A percentile compares a stretch with the other conserved stretches of the same genome.
phyloP scores from a whole-genome alignment of 2,888 invertebrate species.

The Neelides folsomi region DNA sequence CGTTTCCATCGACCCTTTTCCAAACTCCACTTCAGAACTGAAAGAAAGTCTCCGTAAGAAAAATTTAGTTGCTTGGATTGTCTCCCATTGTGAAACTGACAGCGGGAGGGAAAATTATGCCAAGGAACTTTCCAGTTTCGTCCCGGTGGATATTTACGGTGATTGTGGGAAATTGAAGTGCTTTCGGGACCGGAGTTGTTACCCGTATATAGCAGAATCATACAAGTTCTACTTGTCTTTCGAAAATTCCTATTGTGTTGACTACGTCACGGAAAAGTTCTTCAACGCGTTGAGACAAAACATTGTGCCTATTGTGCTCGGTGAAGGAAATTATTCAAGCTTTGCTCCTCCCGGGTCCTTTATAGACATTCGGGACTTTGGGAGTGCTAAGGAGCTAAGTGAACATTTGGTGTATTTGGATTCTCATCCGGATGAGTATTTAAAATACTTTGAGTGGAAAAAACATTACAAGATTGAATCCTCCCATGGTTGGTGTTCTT shows the following conservation, averaged over 20 bases:
- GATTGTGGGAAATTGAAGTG: slow-evolving; percentile 15
- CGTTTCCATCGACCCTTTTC: too few relatives aligned
- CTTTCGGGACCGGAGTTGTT: background rate
- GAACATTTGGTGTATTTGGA: slow-evolving; percentile 31
- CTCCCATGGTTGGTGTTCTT: slow-evolving; percentile 1
- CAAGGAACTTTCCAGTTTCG: slow-evolving; percentile 5
- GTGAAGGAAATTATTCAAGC: slow-evolving; percentile 33
- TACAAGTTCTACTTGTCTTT: slow-evolving; percentile 19
- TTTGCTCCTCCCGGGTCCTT: slow-evolving; percentile 34
- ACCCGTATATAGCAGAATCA: background rate
- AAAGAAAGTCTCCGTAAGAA: too few relatives aligned
- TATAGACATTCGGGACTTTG: slow-evolving; percentile 35
- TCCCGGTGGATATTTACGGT: slow-evolving; percentile 16
- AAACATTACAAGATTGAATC: slow-evolving; percentile 6
- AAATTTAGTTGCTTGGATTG: slow-evolving; percentile 16
- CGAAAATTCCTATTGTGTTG: slow-evolving; percentile 18
- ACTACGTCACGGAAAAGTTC: slow-evolving; percentile 20
- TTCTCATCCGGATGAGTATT: slow-evolving; percentile 19
- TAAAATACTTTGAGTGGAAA: slow-evolving; percentile 25
- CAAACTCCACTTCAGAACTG: too few relatives aligned
- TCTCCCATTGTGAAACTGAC: slow-evolving; percentile 10
- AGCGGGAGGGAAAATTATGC: slow-evolving; percentile 15
- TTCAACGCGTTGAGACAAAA: slow-evolving; percentile 13
- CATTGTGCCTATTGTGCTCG: slow-evolving; percentile 34
- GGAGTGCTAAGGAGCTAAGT: slow-evolving; percentile 31